A percentile compares a stretch with the other conserved stretches of the same genome.
phyloP scores from a whole-genome alignment of 2,888 invertebrate species.

The Tromatobia lineatoria region DNA sequence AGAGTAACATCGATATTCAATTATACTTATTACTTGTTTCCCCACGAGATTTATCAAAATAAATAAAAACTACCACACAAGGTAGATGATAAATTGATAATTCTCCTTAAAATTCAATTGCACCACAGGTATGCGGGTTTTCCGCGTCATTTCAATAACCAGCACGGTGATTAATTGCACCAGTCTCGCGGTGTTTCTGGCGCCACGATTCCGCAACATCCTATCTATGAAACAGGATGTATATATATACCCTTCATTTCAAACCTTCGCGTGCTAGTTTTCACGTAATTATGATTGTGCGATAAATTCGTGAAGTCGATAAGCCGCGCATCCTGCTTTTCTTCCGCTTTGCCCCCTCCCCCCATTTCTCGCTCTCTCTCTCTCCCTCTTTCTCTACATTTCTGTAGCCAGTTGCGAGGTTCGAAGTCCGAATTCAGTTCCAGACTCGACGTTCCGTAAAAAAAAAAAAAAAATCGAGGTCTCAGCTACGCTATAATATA shows the following conservation, averaged over 20 bases:
- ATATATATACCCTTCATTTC: conserved; percentile 16
- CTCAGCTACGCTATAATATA: no score
- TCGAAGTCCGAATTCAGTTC: conserved; percentile 63
- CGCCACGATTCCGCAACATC: conserved; percentile 14
- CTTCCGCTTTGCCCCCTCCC: background rate
- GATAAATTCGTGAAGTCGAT: conserved; percentile 67
- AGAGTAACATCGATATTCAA: background rate
- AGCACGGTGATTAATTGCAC: conserved; percentile 24
- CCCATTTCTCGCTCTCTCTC: background rate
- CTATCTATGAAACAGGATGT: conserved; percentile 13
- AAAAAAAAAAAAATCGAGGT: background rate
- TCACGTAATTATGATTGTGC: conserved; percentile 63
- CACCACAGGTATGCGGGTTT: conserved; percentile 11
- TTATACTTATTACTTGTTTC: background rate
- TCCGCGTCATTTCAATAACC: conserved; percentile 34
- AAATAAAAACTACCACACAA: background rate
- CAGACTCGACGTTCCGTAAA: conserved; percentile 29
- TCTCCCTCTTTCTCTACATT: conserved; percentile 21
- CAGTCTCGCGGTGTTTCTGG: conserved; percentile 25
- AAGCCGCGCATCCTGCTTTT: conserved; percentile 32
- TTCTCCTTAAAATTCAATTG: conserved; percentile 29
- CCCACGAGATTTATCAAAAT: background rate
- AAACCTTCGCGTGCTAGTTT: conserved; percentile 43
- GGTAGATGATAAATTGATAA: conserved; percentile 14
- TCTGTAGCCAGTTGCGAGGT: conserved; percentile 9